These are phyloP conservation scores for Squalus acanthias DNA, from an alignment of 2,797 vertebrate species.

Conservation along the genomic window DNA sequence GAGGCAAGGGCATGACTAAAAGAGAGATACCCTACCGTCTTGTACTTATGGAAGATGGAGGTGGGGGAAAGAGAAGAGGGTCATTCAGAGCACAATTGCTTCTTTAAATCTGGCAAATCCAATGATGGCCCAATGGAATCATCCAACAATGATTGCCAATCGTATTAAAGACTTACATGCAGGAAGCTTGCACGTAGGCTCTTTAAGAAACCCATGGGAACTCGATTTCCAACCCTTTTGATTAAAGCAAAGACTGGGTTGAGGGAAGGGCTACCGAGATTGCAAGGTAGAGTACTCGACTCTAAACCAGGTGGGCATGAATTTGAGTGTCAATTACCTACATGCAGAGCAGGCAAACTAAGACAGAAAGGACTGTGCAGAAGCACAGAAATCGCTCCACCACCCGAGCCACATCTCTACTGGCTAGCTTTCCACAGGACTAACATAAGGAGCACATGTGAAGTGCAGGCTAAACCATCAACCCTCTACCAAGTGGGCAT, in stretches of 20 bases:
- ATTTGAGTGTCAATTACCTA: not conserved
- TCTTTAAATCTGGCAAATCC: not conserved
- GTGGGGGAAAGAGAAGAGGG: not conserved
- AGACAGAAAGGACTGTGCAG: not conserved
- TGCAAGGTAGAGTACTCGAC: not conserved
- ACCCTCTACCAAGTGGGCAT: not conserved
- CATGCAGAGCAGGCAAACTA: not conserved
- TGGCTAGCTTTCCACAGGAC: not conserved
- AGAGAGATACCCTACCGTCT: too few species aligned
- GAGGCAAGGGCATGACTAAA: not conserved
- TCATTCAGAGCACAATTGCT: not conserved
- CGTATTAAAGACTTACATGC: too few species aligned
- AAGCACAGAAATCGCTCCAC: not conserved
- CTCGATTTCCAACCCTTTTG: not conserved
- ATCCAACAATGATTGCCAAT: not conserved
- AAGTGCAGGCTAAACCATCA: not conserved
- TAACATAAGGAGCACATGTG: not conserved
- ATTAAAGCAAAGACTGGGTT: not conserved
- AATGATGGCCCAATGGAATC: not conserved
- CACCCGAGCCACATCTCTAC: too few species aligned
- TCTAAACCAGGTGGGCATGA: not conserved
- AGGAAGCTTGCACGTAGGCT: not conserved
- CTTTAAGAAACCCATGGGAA: not conserved
- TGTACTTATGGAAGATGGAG: too few species aligned
- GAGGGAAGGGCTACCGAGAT: not conserved